Evolutionary conservation across 2,888 invertebrate genomes (phyloP).

Genomic region (Drosophila anomelani): DNA sequence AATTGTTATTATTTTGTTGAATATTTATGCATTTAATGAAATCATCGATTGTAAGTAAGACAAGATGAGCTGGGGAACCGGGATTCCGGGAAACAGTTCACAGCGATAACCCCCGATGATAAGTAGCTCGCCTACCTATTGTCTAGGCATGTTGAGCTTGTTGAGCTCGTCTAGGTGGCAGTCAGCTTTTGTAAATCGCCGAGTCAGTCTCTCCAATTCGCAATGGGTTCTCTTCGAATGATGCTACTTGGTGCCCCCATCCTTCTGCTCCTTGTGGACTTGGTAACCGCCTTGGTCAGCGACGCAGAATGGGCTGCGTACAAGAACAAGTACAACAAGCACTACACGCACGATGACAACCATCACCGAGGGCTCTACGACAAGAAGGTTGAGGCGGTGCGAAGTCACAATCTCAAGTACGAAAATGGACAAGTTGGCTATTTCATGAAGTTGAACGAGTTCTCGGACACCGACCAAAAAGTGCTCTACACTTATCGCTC

Average conservation of each 20-base stretch:
- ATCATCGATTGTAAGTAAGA: too few relatives aligned
- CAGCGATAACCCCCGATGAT: too few relatives aligned
- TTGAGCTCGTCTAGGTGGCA: too few relatives aligned
- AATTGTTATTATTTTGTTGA: not conserved
- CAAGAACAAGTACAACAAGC: slow-evolving; percentile 10
- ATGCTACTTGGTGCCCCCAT: not conserved
- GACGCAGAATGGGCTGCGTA: slow-evolving; percentile 7
- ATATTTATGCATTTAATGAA: too few relatives aligned
- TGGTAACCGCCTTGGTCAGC: not conserved
- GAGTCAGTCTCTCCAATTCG: not conserved
- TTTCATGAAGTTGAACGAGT: slow-evolving; percentile 22
- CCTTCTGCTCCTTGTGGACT: not conserved
- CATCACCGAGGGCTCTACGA: not conserved
- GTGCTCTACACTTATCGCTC: not conserved
- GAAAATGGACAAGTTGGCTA: not conserved
- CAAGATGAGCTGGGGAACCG: too few relatives aligned
- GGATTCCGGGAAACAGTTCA: too few relatives aligned
- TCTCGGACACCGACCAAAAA: slow-evolving; percentile 4
- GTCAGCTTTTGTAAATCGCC: not conserved
- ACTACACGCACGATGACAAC: not conserved
- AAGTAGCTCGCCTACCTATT: too few relatives aligned
- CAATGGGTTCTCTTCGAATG: not conserved
- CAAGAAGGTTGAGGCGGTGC: not conserved
- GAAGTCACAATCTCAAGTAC: not conserved
- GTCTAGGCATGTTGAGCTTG: too few relatives aligned